Base-by-base conservation (phyloP, 2,113 vertebrate genomes). In the Galemys pyrenaicus region DNA sequence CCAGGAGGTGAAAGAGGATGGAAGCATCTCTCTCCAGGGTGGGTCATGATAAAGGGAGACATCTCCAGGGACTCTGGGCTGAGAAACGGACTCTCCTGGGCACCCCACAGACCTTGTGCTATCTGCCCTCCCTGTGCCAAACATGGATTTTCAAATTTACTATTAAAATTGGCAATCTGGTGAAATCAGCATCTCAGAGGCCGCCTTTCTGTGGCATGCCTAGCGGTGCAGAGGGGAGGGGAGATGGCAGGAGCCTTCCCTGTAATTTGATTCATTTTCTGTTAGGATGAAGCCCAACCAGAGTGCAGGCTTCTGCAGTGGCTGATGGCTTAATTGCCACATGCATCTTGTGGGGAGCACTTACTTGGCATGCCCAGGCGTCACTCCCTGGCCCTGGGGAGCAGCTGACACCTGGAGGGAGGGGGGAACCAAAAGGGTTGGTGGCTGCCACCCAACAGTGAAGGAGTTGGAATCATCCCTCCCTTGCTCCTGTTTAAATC, bases 391-490 rank as follows among this genome's bases (percentile, higher is more conserved):
- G 92, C 77, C 92, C 93, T 88, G 58, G 80, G 41, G 58, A 81
- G 81, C 96, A 97, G 95, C 96, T 97, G 96, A 82, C 96, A 97
- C 92, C 95, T 97, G 96, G 94, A 94, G 60, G 78, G 64, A 70
- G 51, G 73, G 30, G 19, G 56, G 60, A 81, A 81, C 28, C 5
- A 9, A 85, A 75, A 70, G 86, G 65, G 58, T 24, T 95, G 84
- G 94, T 95, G 95, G 94, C 90, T 93, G 92, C 54, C 44, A 83
- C 87, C 73, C 93, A 91, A 17, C 11, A 89, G 87, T 35, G 83
- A 95, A 95, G 60, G 84, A 90, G 35, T 32, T 71, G 67, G 71
- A 80, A 68, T 56, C 19, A 37, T 68, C 19, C 3, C 37, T 65
- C 11, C 20, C 9, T 93, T 9, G 15, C 62, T 87, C 83, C 30